Evolutionary conservation across 2,113 vertebrate genomes (phyloP).

Genomic region (pig (Sus scrofa)): DNA sequence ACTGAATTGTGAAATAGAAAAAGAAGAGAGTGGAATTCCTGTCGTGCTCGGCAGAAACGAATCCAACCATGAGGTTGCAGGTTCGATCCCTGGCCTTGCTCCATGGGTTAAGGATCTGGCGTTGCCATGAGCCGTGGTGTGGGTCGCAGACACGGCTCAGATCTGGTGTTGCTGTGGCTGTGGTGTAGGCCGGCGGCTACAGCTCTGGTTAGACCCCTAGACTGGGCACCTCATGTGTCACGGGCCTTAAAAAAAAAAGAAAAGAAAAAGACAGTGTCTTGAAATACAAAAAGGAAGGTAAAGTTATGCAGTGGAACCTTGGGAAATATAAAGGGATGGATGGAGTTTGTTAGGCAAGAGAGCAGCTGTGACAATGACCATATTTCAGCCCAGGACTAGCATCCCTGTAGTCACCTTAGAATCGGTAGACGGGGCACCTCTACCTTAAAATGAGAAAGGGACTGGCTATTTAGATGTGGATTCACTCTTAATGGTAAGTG

Average conservation of each 20-base stretch:
- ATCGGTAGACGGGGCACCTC: not conserved
- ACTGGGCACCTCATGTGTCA: too few species aligned
- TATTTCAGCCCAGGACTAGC: not conserved
- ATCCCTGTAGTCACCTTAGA: not conserved
- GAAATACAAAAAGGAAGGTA: not conserved
- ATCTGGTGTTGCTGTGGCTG: too few species aligned
- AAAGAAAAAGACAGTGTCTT: not conserved
- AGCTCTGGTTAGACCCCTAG: too few species aligned
- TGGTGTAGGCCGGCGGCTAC: too few species aligned
- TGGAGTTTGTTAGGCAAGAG: not conserved
- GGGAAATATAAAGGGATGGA: not conserved
- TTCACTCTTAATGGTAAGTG: not conserved
- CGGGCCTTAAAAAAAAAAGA: too few species aligned
- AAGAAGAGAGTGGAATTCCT: not conserved
- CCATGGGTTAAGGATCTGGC: too few species aligned
- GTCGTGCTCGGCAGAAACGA: too few species aligned
- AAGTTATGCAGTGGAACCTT: not conserved
- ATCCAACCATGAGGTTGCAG: too few species aligned
- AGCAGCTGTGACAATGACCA: not conserved
- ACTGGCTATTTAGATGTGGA: not conserved
- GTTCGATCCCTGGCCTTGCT: too few species aligned
- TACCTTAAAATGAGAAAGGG: not conserved
- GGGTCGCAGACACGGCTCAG: too few species aligned
- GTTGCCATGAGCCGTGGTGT: too few species aligned
- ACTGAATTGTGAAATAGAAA: constrained; percentile 26